Evolutionary conservation across 2,797 vertebrate species (phyloP), one percentile per base, ranked within the genome.

Genomic region (Dryobates pubescens): DNA sequence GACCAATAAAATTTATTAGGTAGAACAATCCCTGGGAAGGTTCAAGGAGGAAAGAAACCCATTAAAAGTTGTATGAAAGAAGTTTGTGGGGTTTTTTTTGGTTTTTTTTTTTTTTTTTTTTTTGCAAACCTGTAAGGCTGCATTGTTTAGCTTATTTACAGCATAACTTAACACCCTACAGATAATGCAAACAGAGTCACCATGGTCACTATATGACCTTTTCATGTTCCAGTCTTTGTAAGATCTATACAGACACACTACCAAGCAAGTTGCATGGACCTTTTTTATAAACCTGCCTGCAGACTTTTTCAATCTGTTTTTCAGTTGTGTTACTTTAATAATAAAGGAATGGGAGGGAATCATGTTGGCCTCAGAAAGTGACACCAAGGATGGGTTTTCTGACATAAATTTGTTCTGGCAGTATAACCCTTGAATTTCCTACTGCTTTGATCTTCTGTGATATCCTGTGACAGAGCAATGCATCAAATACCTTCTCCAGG

Each of bases 1-100:
- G 71, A 72, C 87, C 89, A 86, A 79, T 84, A 61, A 75, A 91
- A 96, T 95, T 94, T 96, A 93, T 96, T 95, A 96, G 86, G 57
- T 76, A 82, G 85, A 95, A 94, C 72, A 92, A 24, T 79, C 32
- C 49, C 65, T 51, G 17, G 54, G 51, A 93, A 89, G 7, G 47
- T 13, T 4, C 68, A 26, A 7, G n/a, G 47, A 73, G 11, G 12
- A 90, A 89, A 53, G 32, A 32, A 58, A 8, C 92, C 7, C 41
- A 64, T 81, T 59, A 76, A 91, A 93, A 89, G 11, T 51, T 32
- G 62, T 89, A 10, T 10, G 30, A 53, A 78, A 26, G 38, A 53
- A 7, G 1, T 10, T 62, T n/a, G 49, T 86, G 8, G 1, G 3
- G 19, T 49, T 51, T 23, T 51, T 23, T 10, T 41, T 41, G 5